Conservation (phyloP, 2,113 vertebrate species). For the Phocoena phocoena region DNA sequence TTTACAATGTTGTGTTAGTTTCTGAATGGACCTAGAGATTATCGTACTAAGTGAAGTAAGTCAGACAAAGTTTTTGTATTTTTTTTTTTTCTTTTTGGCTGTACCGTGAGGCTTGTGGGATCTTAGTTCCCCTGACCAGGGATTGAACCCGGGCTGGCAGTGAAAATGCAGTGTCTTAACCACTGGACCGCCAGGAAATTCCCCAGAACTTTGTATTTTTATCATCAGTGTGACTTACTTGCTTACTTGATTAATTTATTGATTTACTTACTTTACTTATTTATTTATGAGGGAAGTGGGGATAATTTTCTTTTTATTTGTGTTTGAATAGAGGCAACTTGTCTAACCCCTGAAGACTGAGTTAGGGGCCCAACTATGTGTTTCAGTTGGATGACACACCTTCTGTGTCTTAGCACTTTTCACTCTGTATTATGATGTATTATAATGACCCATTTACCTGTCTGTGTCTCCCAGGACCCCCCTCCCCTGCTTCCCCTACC, state of each 20-base stretch:
- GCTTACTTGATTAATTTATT: too few species aligned
- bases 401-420: background rate
- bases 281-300: background rate
- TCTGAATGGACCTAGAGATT: background rate
- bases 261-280: background rate
- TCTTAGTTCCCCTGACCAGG: background rate
- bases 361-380: background rate
- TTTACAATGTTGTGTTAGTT: background rate
- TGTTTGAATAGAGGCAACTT: background rate
- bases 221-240: background rate
- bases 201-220: background rate
- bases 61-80: background rate
- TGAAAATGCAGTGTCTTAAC: background rate
- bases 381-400: background rate
- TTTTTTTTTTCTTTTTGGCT: background rate
- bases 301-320: background rate
- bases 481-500: background rate
- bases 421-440: background rate
- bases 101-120: background rate
- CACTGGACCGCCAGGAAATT: background rate
- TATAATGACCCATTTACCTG: background rate
- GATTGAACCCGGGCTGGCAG: background rate
- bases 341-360: background rate
- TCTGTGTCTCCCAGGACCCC: background rate
- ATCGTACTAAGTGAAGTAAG: background rate